These are phyloP conservation scores for Acanthurus tractus DNA, from an alignment of 2,797 vertebrate species.

Conservation along the genomic window DNA sequence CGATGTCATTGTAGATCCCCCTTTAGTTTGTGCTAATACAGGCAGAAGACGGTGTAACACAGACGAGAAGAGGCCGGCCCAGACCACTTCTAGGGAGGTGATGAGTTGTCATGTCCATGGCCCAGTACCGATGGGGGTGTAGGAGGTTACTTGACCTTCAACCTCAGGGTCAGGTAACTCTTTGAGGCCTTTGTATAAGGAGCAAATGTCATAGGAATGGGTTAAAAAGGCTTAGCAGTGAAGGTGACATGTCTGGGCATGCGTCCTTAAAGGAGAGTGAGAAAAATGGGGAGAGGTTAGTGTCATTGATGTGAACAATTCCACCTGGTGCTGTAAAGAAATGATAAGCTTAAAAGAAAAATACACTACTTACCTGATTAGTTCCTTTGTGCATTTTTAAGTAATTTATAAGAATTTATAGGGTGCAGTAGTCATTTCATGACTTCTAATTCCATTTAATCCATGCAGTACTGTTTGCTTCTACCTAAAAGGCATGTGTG, in stretches of 20 bases:
- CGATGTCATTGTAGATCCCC: slow-evolving; percentile 31
- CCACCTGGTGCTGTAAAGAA: slow-evolving; percentile 48
- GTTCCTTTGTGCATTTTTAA: slow-evolving; percentile 18
- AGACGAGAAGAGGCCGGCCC: slow-evolving; percentile 37
- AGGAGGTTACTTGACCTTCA: slow-evolving; percentile 82
- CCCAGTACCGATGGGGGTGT: slow-evolving; percentile 66
- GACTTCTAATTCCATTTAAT: slow-evolving; percentile 8
- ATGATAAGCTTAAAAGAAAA: slow-evolving; percentile 40
- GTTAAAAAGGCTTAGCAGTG: slow-evolving; percentile 78
- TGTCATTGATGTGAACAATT: slow-evolving; percentile 64
- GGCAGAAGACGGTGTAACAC: slow-evolving; percentile 37
- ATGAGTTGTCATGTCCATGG: slow-evolving; percentile 70
- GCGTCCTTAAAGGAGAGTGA: slow-evolving; percentile 73
- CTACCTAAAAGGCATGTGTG: neutral
- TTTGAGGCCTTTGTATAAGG: slow-evolving; percentile 74
- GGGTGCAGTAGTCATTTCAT: slow-evolving; percentile 9
- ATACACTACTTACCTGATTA: slow-evolving; percentile 45
- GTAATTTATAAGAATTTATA: neutral
- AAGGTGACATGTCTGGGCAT: slow-evolving; percentile 82
- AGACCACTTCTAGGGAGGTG: slow-evolving; percentile 65
- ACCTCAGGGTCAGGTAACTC: slow-evolving; percentile 83
- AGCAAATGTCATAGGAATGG: slow-evolving; percentile 76
- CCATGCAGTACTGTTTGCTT: slow-evolving; percentile 1
- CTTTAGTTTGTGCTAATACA: slow-evolving; percentile 53
- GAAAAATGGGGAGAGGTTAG: slow-evolving; percentile 71